Evolutionary conservation across 1,140 invertebrate species (phyloP), one percentile per base, ranked within the genome.

Genomic region (Anadara kagoshimensis): DNA sequence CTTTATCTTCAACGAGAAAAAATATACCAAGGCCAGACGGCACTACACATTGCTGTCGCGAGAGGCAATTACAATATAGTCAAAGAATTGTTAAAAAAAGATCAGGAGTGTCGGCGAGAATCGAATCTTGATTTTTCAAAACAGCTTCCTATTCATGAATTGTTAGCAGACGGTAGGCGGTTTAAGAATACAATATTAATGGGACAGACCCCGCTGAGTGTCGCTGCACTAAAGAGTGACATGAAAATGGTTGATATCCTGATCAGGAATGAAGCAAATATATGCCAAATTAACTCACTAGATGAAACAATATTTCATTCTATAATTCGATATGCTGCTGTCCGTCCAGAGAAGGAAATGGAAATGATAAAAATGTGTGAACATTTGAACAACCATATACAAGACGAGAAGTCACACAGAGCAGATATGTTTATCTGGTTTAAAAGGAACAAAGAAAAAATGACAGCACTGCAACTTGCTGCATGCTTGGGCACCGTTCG

Each of bases 111-210:
- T 29, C 43, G 51, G 5, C 59, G 56, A 36, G 2, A 36, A 36
- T 3, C 29, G 29, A 7, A 36, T 36, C 2, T 36, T 7, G 7
- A 36, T n/a, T n/a, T 7, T 3, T 7, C 29, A 3, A n/a, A n/a
- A n/a, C n/a, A n/a, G n/a, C n/a, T n/a, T n/a, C n/a, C n/a, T n/a
- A 36, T 36, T 36, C 29, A 36, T 36, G 29, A 36, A 7, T 7
- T 2, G 2, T 36, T 36, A 47, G 82, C 82, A 5, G 75, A 58
- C 8, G 82, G 82, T 8, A 54, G 41, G 2, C 70, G 76, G 8
- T 84, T 84, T 57, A 64, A 29, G 1, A 78, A 80, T 51, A 84
- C 82, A 5, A 78, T 79, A 1, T 80, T 84, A 80, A 79, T 84
- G 78, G 82, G 78, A n/a, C 76, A 82, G 54, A 68, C 82, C 11